These are phyloP conservation scores for Cenopis cana DNA, from an alignment of 2,888 invertebrate genomes.

Conservation along the genomic window DNA sequence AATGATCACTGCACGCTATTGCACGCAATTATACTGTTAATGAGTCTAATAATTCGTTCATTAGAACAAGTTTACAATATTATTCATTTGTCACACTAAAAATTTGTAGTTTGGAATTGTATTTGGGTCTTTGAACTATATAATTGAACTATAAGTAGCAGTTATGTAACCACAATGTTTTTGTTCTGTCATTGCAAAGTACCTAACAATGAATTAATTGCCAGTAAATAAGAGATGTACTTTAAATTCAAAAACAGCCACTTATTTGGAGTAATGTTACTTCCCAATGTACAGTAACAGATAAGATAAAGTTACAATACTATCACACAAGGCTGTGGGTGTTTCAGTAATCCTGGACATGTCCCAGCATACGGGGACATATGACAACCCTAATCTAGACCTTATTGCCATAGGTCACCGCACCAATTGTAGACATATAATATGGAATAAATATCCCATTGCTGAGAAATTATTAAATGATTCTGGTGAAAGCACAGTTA, in stretches of 20 bases:
- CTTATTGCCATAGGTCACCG: no score
- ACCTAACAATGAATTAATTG: neutral
- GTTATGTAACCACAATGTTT: slow-evolving; percentile 21
- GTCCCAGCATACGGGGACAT: no score
- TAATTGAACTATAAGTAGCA: slow-evolving; percentile 1
- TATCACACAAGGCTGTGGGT: neutral
- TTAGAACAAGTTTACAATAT: neutral
- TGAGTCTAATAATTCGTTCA: neutral
- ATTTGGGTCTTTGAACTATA: neutral
- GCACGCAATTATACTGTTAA: neutral
- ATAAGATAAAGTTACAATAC: neutral
- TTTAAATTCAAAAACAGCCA: slow-evolving; percentile 5
- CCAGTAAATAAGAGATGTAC: neutral
- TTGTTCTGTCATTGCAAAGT: neutral
- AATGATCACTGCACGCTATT: slow-evolving; percentile 13
- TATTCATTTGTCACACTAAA: neutral
- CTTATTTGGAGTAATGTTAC: neutral
- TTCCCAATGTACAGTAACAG: neutral
- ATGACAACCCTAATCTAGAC: no score
- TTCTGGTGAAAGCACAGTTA: no score
- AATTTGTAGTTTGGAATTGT: neutral
- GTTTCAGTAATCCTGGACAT: neutral
- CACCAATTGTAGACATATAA: no score
- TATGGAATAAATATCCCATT: no score
- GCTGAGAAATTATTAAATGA: no score